Base-by-base conservation (phyloP, 2,888 invertebrate genomes). In the Hyalella azteca region DNA sequence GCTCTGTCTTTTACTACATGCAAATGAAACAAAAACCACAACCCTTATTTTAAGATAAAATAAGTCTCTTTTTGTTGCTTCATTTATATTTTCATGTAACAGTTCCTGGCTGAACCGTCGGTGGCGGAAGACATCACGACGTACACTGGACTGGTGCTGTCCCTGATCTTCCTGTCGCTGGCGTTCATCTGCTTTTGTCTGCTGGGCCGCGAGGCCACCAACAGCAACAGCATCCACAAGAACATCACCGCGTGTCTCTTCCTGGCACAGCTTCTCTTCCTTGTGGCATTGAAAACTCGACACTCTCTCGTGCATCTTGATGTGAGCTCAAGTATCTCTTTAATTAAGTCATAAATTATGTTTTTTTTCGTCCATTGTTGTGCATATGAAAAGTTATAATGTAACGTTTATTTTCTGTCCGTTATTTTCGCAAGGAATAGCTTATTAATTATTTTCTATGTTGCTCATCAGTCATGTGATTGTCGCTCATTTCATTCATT, bases 211-310 rank as follows among this genome's bases (percentile, higher is more conserved):
- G 86, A 87, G 26, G 91, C 82, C 77, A 85, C 84, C 66, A 97
- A 97, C 86, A 95, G 96, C 73, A 97, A 97, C 88, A 94, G 94
- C 29, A 97, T 97, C 84, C 94, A 96, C 87, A 95, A 96, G 87
- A 97, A 98, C 87, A 91, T 97, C 11, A 93, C 97, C n/a, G 91
- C 96, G 83, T 95, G 95, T 86, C 93, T 97, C 32, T 93, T 98
- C 87, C 90, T 94, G 86, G 94, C 94, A 0, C 94, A 97, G 87
- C 88, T 95, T 39, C 88, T 97, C 40, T 97, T 95, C 88, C 90
- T 97, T 77, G 90, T 96, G 19, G 96, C 96, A 0, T 90, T 97
- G 87, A 95, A 97, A 88, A 93, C 93, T 2, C 90, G 96, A 78
- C 91, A 91, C 84, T 90, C 92, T n/a, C 90, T 96, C 78, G 92